Evolutionary conservation across 2,797 vertebrate species (phyloP).

Genomic region (Crotalus adamanteus): DNA sequence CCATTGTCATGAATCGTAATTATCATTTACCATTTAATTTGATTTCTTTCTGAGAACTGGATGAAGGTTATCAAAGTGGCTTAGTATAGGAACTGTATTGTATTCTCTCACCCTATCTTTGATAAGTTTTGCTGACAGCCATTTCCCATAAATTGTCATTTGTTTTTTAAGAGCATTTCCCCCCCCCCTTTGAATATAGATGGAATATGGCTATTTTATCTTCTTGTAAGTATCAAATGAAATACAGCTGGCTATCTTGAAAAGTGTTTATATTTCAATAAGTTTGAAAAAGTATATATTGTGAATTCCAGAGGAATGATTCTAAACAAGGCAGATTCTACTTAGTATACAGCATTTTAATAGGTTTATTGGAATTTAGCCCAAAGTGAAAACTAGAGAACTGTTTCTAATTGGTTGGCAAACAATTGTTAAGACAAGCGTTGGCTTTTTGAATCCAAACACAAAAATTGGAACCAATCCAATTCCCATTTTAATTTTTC

Average conservation of each 20-base stretch:
- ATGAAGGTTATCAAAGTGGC: background rate
- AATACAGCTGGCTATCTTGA: slow-evolving; percentile 14
- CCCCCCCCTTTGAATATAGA: background rate
- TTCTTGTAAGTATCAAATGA: slow-evolving; percentile 3
- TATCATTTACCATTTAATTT: background rate
- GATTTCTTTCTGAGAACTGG: background rate
- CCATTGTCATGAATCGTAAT: background rate
- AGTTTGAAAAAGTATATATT: background rate
- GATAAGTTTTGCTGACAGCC: background rate
- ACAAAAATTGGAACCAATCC: background rate
- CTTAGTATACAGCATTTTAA: background rate
- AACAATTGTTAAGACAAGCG: background rate
- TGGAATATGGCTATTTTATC: background rate
- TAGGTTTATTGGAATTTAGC: slow-evolving; percentile 3
- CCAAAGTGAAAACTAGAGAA: background rate
- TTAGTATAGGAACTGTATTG: background rate
- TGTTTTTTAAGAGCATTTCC: background rate
- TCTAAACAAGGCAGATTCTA: slow-evolving; percentile 27
- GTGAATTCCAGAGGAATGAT: rapidly evolving
- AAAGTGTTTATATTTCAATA: slow-evolving; percentile 18
- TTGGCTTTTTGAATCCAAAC: background rate
- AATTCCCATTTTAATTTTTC: background rate
- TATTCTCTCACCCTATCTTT: background rate
- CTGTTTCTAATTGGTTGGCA: background rate
- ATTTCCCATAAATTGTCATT: background rate